phyloP scores from a whole-genome alignment of 2,113 vertebrate species.

The Aegotheles bennettii region DNA sequence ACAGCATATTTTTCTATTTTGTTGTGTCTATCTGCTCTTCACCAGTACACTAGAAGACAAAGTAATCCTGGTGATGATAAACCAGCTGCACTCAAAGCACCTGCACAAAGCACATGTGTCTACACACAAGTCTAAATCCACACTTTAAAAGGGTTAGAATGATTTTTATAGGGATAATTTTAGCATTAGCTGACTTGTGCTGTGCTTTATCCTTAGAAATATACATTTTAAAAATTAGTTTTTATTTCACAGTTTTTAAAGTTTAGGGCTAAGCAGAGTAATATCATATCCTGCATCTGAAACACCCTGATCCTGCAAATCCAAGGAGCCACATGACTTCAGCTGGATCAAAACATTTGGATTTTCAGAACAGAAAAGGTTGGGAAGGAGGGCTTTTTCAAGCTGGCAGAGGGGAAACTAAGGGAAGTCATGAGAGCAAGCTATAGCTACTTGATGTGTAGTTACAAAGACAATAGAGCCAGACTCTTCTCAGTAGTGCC shows the following conservation, averaged over 20 bases:
- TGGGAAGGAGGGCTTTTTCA: neutral
- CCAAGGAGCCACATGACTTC: neutral
- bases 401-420: neutral
- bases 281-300: neutral
- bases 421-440: neutral
- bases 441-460: neutral
- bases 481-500: neutral
- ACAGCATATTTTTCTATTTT: neutral
- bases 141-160: neutral
- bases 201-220: neutral
- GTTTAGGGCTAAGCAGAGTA: neutral
- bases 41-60: neutral
- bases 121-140: neutral
- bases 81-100: neutral
- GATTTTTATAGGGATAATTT: neutral
- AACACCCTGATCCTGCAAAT: neutral
- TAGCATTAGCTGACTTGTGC: neutral
- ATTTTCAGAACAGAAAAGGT: neutral
- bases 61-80: neutral
- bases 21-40: neutral
- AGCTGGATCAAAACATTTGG: neutral
- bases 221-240: rapidly evolving
- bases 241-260: neutral
- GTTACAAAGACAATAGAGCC: neutral
- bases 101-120: neutral